phyloP scores from a whole-genome alignment of 2,888 invertebrate genomes.

The Chalcosyrphus nemorum region DNA sequence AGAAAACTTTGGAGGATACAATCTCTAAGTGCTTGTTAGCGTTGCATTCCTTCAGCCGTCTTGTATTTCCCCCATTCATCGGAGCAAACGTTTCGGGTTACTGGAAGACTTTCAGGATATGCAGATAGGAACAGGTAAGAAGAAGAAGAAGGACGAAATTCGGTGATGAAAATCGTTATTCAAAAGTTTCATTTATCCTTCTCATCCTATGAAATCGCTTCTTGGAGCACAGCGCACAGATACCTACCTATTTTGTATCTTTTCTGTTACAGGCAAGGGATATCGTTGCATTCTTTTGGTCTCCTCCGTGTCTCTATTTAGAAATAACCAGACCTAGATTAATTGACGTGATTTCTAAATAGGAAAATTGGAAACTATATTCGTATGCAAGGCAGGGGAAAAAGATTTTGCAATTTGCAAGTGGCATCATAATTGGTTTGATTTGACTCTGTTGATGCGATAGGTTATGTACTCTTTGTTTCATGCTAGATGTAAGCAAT shows the following conservation, averaged over 20 bases:
- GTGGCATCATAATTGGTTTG: constrained; percentile 34
- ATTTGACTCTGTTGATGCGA: neutral
- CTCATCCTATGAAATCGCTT: constrained; percentile 19
- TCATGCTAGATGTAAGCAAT: neutral
- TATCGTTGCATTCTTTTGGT: neutral
- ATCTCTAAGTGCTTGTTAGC: constrained; percentile 70
- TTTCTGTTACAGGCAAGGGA: neutral
- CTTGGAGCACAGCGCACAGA: neutral
- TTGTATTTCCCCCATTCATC: constrained; percentile 10
- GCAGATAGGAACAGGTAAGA: neutral
- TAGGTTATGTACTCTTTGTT: neutral
- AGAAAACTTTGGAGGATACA: constrained; percentile 57
- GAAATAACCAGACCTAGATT: constrained; percentile 38
- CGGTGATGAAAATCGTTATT: constrained; percentile 31
- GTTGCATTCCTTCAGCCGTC: constrained; percentile 54
- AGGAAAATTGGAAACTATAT: constrained; percentile 19
- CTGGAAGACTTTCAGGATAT: neutral
- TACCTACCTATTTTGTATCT: neutral
- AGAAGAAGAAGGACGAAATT: neutral
- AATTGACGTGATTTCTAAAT: constrained; percentile 43
- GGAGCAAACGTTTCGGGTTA: constrained; percentile 16
- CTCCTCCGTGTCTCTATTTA: constrained; percentile 2
- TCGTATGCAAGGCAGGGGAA: neutral
- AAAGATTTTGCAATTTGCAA: neutral
- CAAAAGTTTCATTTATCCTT: constrained; percentile 40